Base-by-base conservation (phyloP, 2,113 vertebrate genomes). In the Pogona vitticeps region DNA sequence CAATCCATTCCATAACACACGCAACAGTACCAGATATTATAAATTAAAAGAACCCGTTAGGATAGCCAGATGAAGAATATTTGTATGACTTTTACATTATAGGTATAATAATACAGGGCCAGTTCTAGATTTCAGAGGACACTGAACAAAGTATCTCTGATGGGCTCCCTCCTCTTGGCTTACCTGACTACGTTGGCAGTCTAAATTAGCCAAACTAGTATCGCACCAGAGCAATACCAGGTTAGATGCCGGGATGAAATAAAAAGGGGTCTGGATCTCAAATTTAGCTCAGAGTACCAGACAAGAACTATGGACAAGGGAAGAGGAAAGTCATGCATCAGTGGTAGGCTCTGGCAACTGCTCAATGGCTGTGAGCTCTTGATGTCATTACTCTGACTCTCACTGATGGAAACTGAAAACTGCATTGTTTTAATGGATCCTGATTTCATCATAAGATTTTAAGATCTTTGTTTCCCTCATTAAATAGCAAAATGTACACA, bases 51-150 rank as follows among this genome's bases (percentile, higher is more conserved):
- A 91, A 84, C 56, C 82, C 15, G 83, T 91, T 83, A 91, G 76
- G 12, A 68, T 87, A 88, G 88, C 59, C 1, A 46, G 79, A 86
- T n/a, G 46, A 83, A 14, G 80, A 18, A 28, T 10, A 86, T 89
- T 76, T 83, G 89, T 90, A 86, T 86, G 93, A 80, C 85, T 52
- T 92, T 93, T 94, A 92, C 92, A 92, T 92, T 90, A 90, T 67
- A 46, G 71, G 26, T 76, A 76, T 13, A 67, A 81, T 52, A 68
- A 42, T 36, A 42, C 33, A 31, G 1, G 63, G 28, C 28, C 38
- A 81, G 42, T 31, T 67, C 38, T 67, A 46, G 61, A 59, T 63
- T 28, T 80, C 36, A 36, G 28, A 31, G 42, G 3, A 28, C 17
- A 18, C 8, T 33, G 31, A 40, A 38, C 28, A 46, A 82, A 68